Evolutionary conservation across 2,888 invertebrate genomes (phyloP).

Genomic region (Gandaritis pyraliata): DNA sequence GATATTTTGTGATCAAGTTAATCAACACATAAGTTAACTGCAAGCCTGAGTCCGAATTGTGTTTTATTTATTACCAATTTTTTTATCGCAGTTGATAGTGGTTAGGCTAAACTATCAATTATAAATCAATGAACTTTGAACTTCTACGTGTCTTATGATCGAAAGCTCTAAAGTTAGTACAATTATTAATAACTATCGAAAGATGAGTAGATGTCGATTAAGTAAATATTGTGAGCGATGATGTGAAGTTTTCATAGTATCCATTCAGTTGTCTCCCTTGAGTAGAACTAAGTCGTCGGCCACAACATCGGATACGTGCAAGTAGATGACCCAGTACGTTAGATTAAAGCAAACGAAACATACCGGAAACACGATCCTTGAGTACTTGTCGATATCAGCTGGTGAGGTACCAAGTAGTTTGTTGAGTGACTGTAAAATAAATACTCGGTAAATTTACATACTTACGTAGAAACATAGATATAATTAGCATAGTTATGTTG

Average conservation of each 20-base stretch:
- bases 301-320: conserved; percentile 97
- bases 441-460: not conserved
- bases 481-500: too few species aligned
- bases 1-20: conserved; percentile 1
- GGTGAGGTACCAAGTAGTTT: conserved; percentile 96
- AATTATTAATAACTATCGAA: not conserved
- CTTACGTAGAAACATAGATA: too few species aligned
- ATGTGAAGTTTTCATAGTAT: not conserved
- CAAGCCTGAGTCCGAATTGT: not conserved
- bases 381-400: conserved; percentile 99
- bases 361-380: conserved; percentile 98
- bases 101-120: not conserved
- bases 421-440: conserved; percentile 89
- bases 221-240: not conserved
- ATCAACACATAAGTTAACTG: conserved; percentile 8
- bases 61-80: not conserved
- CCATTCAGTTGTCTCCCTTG: conserved; percentile 77
- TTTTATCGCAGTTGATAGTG: not conserved
- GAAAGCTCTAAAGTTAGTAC: conserved; percentile 28
- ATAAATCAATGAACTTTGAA: conserved; percentile 4
- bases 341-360: conserved; percentile 99
- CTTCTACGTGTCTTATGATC: conserved; percentile 13
- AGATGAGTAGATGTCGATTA: not conserved
- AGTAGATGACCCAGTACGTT: conserved; percentile 98
- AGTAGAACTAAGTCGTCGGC: conserved; percentile 95